Percentiles rank a stretch among this genome's conserved stretches.
Conservation (phyloP, 1,140 invertebrate genomes). For the Anoplolepis gracilipes region DNA sequence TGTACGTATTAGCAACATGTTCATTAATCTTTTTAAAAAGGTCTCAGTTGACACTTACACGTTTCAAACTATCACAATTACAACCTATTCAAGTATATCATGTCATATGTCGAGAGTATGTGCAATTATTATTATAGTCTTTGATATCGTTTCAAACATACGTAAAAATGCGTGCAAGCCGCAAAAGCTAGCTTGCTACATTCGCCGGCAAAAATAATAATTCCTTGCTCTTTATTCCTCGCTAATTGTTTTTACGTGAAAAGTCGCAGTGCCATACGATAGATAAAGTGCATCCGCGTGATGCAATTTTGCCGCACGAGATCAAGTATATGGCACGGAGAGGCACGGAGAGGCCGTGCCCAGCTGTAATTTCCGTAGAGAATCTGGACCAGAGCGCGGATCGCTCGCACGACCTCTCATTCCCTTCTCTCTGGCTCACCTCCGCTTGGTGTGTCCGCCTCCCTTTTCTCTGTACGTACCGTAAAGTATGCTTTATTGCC, state of each 20-base stretch:
- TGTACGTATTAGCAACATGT: background rate
- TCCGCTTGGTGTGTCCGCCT: background rate
- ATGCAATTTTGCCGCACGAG: slow-evolving; percentile 38
- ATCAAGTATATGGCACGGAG: slow-evolving; percentile 60
- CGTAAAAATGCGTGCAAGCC: background rate
- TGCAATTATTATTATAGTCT: background rate
- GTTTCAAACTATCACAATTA: background rate
- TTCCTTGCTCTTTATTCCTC: background rate
- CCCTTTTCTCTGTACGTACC: slow-evolving; percentile 24
- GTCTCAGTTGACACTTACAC: background rate
- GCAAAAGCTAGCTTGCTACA: background rate
- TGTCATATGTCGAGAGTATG: slow-evolving; percentile 29
- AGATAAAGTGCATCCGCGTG: slow-evolving; percentile 65
- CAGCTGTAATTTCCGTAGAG: slow-evolving; percentile 72
- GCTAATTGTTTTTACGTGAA: background rate
- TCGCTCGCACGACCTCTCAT: slow-evolving; percentile 67
- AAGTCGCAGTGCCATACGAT: slow-evolving; percentile 12
- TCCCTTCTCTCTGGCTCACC: slow-evolving; percentile 9
- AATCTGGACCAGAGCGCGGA: slow-evolving; percentile 58
- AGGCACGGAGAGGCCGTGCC: slow-evolving; percentile 65
- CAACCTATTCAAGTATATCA: background rate
- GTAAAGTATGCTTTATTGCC: background rate
- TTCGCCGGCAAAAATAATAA: background rate
- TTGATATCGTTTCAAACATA: background rate
- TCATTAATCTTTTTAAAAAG: background rate